Conservation (phyloP, 2,888 invertebrate genomes). For the Conchocele bisecta region DNA sequence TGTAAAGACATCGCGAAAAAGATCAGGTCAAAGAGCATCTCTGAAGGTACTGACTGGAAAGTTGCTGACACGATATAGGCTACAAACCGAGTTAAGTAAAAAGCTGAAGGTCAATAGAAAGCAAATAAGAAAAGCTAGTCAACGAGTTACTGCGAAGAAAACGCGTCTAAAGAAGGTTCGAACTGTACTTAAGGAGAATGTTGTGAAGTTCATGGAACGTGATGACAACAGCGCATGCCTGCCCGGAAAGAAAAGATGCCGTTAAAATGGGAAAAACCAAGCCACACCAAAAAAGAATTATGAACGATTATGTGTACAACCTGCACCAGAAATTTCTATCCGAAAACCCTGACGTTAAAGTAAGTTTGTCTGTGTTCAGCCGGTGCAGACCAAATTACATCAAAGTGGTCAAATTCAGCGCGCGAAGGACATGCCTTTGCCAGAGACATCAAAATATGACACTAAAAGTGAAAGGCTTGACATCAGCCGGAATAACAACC, state of each 20-base stretch:
- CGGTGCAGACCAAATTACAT: slow-evolving; percentile 30
- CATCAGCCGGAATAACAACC: background rate
- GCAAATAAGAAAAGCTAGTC: background rate
- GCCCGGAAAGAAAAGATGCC: slow-evolving; percentile 31
- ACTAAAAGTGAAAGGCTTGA: slow-evolving; percentile 32
- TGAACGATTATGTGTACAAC: slow-evolving; percentile 28
- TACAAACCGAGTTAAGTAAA: background rate
- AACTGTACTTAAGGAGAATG: background rate
- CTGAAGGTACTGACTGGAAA: background rate
- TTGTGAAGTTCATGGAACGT: slow-evolving; percentile 20
- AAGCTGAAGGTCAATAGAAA: background rate
- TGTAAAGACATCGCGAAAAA: background rate
- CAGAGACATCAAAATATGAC: slow-evolving; percentile 44
- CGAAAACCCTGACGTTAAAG: slow-evolving; percentile 22
- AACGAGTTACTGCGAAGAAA: background rate
- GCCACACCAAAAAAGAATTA: slow-evolving; percentile 16
- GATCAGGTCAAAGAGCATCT: background rate
- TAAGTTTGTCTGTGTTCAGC: slow-evolving; percentile 23
- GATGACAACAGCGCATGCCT: slow-evolving; percentile 33
- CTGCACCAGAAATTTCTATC: slow-evolving; percentile 35
- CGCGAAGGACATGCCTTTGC: slow-evolving; percentile 33
- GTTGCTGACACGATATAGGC: background rate
- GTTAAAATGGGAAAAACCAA: slow-evolving; percentile 6
- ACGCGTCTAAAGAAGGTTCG: slow-evolving; percentile 1
- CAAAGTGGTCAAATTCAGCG: slow-evolving; percentile 29